Conservation (phyloP, 2,113 vertebrate species). For the Ascaphus truei region DNA sequence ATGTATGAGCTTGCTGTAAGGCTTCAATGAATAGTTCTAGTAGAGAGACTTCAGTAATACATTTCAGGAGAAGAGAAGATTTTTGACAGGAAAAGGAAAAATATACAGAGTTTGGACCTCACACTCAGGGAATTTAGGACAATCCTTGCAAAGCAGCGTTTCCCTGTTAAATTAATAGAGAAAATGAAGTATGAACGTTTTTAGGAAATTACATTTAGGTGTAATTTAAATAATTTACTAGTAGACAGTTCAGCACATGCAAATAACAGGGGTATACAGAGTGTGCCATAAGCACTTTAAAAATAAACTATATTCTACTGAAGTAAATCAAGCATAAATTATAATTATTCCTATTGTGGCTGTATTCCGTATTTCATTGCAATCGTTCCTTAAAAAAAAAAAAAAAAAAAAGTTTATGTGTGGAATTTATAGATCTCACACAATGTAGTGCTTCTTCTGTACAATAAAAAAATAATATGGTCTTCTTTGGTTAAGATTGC, state of each 20-base stretch:
- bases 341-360: conserved; percentile 68
- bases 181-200: conserved; percentile 78
- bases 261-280: conserved; percentile 72
- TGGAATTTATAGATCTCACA: no score
- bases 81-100: conserved; percentile 78
- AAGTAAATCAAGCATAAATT: conserved; percentile 76
- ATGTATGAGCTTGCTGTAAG: conserved; percentile 82
- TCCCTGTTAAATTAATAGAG: conserved; percentile 77
- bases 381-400: conserved; percentile 67
- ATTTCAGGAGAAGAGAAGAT: conserved; percentile 79
- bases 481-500: no score
- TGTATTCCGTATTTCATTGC: conserved; percentile 64
- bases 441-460: no score
- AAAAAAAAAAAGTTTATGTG: no score
- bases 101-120: conserved; percentile 72
- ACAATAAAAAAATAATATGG: no score
- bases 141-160: conserved; percentile 76
- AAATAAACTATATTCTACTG: conserved; percentile 80
- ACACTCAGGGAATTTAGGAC: conserved; percentile 78
- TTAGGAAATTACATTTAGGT: conserved; percentile 75
- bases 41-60: conserved; percentile 78
- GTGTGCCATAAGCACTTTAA: conserved; percentile 82
- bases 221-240: conserved; percentile 85
- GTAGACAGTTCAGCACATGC: conserved; percentile 71
- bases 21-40: conserved; percentile 79